Percentiles rank a stretch among this genome's conserved stretches.
phyloP scores from a whole-genome alignment of 2,888 invertebrate species.

The Phaonia tiefii region DNA sequence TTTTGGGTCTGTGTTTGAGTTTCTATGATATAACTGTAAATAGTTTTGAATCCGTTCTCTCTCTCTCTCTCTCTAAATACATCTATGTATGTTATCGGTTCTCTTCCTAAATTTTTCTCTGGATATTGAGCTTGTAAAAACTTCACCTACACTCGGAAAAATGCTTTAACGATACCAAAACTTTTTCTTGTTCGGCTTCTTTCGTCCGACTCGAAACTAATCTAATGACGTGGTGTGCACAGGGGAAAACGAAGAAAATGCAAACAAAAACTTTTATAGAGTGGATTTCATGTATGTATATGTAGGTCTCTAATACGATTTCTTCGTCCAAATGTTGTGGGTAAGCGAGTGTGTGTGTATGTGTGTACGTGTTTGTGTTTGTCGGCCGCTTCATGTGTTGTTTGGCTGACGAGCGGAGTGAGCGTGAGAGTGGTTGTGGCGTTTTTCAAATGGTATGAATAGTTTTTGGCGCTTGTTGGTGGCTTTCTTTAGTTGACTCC shows the following conservation, averaged over 20 bases:
- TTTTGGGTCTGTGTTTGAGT: constrained; percentile 48
- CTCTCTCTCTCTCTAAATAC: background rate
- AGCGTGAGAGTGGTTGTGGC: constrained; percentile 64
- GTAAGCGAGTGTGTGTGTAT: constrained; percentile 22
- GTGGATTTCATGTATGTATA: background rate
- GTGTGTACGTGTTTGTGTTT: background rate
- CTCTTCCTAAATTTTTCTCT: no score
- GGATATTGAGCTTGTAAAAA: constrained; percentile 12
- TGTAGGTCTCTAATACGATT: constrained; percentile 36
- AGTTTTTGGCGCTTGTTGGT: constrained; percentile 71
- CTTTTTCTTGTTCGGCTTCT: constrained; percentile 23
- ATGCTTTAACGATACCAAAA: constrained; percentile 22
- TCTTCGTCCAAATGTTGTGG: constrained; percentile 17
- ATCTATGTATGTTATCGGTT: no score
- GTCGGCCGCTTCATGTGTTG: constrained; percentile 15
- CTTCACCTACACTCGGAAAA: constrained; percentile 22
- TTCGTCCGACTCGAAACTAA: constrained; percentile 22
- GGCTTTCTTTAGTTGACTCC: constrained; percentile 81
- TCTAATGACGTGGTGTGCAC: background rate
- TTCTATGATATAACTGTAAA: constrained; percentile 53
- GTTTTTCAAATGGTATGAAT: constrained; percentile 63
- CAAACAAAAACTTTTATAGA: constrained; percentile 12
- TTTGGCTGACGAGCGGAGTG: constrained; percentile 51
- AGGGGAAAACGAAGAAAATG: constrained; percentile 10
- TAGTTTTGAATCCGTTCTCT: constrained; percentile 39